Base-by-base conservation (phyloP, 2,113 vertebrate species). In the Sarotherodon lohbergeri region DNA sequence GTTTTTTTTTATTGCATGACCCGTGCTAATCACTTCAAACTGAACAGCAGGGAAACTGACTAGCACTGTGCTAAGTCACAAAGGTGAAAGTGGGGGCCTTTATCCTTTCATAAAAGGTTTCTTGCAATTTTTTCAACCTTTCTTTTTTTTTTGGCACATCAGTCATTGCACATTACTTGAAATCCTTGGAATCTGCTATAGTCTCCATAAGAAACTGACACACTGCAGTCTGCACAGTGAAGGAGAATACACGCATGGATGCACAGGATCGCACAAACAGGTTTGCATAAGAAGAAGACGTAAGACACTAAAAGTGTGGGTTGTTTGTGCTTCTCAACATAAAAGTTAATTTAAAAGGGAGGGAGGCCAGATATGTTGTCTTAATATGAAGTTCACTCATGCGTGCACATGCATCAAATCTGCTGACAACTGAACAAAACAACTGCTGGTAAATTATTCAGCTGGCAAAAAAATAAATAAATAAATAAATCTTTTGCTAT, bases 321-420 rank as follows among this genome's bases (percentile, higher is more conserved):
- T 13, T 68, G 59, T 85, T 61, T 41, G 27, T 73, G 85, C 71
- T 50, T 80, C 50, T 61, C 22, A 7, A 46, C 16, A 9, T n/a
- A 29, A 52, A 71, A 55, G 57, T 61, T 57, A 9, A 81, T 86
- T 84, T 57, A 71, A 22, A 81, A 48, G 71, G 43, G 71, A 19
- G 24, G 0, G 5, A 27, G 86, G 56, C 22, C 13, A 81, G 59
- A 90, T 57, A 41, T 84, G 81, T 43, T 87, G 59, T 80, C 76
- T 34, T 46, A 7, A 88, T 78, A 88, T 85, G 81, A 83, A 39
- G 90, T 56, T 85, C 52, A 17, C 55, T 82, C 89, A 55, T 88
- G 90, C 84, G 82, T 92, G 90, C 80, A 85, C 79, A 84, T 84
- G 73, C 57, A 81, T 90, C 86, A 89, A 76, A 88, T 91, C 83